phyloP scores from a whole-genome alignment of 2,113 vertebrate species.

The Pseudopodoces humilis region DNA sequence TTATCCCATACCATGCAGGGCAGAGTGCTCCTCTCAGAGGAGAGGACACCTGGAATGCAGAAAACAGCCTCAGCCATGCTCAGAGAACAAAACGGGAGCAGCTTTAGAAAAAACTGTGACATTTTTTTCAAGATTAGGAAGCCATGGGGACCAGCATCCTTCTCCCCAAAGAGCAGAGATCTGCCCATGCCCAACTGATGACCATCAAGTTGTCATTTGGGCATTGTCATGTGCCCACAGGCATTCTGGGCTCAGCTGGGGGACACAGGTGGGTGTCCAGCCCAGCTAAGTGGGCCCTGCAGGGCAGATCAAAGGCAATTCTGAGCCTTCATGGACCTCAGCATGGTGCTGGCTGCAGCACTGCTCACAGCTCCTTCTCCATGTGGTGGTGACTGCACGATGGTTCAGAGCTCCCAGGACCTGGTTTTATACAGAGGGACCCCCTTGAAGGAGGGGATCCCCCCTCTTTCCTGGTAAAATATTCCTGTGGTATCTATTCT shows the following conservation, averaged over 20 bases:
- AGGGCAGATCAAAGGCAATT: not conserved
- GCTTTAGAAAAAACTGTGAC: not conserved
- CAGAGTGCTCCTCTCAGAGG: not conserved
- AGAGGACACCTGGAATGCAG: not conserved
- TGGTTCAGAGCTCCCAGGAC: not conserved
- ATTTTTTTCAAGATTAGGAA: not conserved
- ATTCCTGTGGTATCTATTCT: not conserved
- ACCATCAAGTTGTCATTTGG: not conserved
- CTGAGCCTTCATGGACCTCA: not conserved
- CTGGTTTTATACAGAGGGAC: too few relatives aligned
- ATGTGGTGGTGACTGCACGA: rapidly evolving
- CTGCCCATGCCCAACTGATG: rapidly evolving
- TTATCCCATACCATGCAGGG: rapidly evolving
- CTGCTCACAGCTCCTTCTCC: not conserved
- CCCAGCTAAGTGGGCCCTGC: not conserved
- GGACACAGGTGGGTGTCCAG: not conserved
- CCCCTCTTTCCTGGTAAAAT: not conserved
- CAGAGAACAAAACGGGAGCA: not conserved
- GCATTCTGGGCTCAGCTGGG: not conserved
- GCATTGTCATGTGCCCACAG: not conserved
- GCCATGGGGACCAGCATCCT: rapidly evolving
- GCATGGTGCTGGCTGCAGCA: rapidly evolving
- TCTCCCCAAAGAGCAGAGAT: not conserved
- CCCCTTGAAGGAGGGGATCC: not conserved
- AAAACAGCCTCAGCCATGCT: not conserved